A percentile compares a stretch with the other conserved stretches of the same genome.
Evolutionary conservation across 2,888 invertebrate species (phyloP).

Genomic region (Scelioninae gen. 2): DNA sequence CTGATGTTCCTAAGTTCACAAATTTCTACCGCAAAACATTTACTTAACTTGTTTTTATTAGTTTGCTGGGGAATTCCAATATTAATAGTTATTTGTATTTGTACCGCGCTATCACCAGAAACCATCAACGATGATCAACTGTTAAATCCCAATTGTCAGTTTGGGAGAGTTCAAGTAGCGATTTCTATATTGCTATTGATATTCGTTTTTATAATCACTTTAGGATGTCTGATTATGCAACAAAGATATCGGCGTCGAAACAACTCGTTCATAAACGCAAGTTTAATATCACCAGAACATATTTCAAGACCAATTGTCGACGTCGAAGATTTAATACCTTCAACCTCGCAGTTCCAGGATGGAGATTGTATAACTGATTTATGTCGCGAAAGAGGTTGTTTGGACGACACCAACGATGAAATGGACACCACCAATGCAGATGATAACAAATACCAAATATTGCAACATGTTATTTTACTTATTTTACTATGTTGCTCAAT

Average conservation of each 20-base stretch:
- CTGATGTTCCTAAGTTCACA: conserved; percentile 88
- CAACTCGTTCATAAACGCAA: conserved; percentile 56
- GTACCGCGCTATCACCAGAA: conserved; percentile 77
- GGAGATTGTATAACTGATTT: conserved; percentile 66
- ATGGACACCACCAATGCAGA: conserved; percentile 72
- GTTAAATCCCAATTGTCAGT: conserved; percentile 85
- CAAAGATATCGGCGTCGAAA: conserved; percentile 86
- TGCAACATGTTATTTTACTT: conserved; percentile 88
- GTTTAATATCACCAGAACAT: conserved; percentile 60
- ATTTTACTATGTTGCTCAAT: conserved; percentile 88
- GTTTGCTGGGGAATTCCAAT: conserved; percentile 81
- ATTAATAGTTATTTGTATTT: conserved; percentile 81
- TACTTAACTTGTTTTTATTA: conserved; percentile 83
- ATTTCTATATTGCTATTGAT: conserved; percentile 85
- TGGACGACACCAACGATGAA: conserved; percentile 68
- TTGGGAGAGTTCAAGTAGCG: conserved; percentile 86
- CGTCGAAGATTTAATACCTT: conserved; percentile 73
- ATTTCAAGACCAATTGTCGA: conserved; percentile 67
- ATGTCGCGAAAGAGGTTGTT: conserved; percentile 69
- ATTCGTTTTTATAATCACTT: conserved; percentile 88
- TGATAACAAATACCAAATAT: conserved; percentile 82
- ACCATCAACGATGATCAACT: conserved; percentile 78
- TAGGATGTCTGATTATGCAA: conserved; percentile 88
- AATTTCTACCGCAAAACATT: conserved; percentile 87
- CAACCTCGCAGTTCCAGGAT: conserved; percentile 51